Base-by-base conservation (phyloP, 2,888 invertebrate genomes). In the Tachystola acroxantha region DNA sequence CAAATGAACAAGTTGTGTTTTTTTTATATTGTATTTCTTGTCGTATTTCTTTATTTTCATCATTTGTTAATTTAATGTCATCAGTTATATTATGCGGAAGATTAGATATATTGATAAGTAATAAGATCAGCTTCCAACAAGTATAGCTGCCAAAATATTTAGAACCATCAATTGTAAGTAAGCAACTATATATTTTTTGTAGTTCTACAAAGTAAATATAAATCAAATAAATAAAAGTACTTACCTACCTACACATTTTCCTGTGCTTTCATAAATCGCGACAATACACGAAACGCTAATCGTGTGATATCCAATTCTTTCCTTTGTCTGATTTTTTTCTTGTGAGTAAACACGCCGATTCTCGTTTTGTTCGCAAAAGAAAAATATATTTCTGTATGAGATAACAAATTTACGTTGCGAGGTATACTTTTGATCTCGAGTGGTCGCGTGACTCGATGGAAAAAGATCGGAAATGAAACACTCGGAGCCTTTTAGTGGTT, bases 391-490 rank as follows among this genome's bases (percentile, higher is more conserved):
- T 43, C 34, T 37, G 40, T 52, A 43, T 53, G 50, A 46, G 41
- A 53, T 45, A 45, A 45, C 43, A 45, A 53, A 61, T 64, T 53
- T 63, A 59, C 58, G 54, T 56, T 36, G 37, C 33, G 39, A 37
- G 14, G 29, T 36, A 35, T 39, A 34, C 48, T 45, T 39, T 40
- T 39, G 32, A 39, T 35, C 45, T 45, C 46, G 42, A 39, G 45
- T 33, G 51, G 47, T 53, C 53, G 60, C 62, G 60, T 64, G 67
- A 49, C 50, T 54, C 50, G 50, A 56, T 61, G 50, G 51, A 53
- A 55, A 57, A 56, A 57, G 57, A 52, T 64, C 63, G 74, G 75
- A 73, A 71, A 72, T 69, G 65, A 74, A 64, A 60, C 67, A 66
- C 64, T 68, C 63, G 53, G 48, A 51, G 51, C 57, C 62, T 69